These are phyloP conservation scores for Apomyelois bistriatella DNA, from an alignment of 2,888 invertebrate species.

Conservation along the genomic window DNA sequence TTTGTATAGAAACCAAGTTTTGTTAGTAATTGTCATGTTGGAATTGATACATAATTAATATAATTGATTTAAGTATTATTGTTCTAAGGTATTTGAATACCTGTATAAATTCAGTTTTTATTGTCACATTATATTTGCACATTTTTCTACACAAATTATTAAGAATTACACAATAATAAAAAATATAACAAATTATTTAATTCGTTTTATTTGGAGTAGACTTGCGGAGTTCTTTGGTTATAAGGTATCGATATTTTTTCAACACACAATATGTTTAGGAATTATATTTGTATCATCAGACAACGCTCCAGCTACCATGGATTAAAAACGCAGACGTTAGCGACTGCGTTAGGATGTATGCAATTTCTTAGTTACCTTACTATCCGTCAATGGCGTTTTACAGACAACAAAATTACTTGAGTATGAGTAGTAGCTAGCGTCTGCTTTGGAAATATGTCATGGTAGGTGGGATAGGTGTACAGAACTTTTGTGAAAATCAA, in stretches of 20 bases:
- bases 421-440: too few species aligned
- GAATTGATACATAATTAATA: conserved; percentile 24
- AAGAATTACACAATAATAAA: conserved; percentile 70
- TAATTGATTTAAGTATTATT: conserved; percentile 52
- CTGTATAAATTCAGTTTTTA: conserved; percentile 63
- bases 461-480: too few species aligned
- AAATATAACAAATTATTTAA: conserved; percentile 43
- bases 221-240: too few species aligned
- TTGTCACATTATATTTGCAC: conserved; percentile 73
- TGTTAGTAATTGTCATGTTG: conserved; percentile 17
- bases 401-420: too few species aligned
- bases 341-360: too few species aligned
- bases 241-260: conserved; percentile 17
- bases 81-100: conserved; percentile 45
- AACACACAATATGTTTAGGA: neutral
- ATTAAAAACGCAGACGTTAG: too few species aligned
- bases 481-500: too few species aligned
- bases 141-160: conserved; percentile 72
- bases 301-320: too few species aligned
- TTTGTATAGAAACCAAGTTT: neutral
- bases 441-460: too few species aligned
- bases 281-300: too few species aligned
- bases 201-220: conserved; percentile 12
- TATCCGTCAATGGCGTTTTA: too few species aligned
- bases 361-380: too few species aligned